Evolutionary conservation across 1,140 invertebrate species (phyloP).

Genomic region (Ylistrum balloti): DNA sequence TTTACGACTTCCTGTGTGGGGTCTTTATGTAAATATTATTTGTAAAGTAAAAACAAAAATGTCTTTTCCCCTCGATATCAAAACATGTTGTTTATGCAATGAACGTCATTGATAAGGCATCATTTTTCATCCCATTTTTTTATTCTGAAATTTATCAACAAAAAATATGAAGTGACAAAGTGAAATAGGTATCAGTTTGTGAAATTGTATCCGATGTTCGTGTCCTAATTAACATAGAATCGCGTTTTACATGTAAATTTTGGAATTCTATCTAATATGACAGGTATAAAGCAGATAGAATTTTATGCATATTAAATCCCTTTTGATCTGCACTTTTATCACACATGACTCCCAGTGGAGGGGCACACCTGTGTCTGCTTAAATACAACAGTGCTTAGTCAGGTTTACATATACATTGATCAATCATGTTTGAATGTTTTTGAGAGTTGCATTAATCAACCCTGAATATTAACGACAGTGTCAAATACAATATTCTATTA

Average conservation of each 20-base stretch:
- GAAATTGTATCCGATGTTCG: background rate
- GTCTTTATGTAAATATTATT: slow-evolving; percentile 28
- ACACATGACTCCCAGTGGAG: background rate
- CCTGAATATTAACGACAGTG: no score
- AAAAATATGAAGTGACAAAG: background rate
- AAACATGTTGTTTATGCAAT: background rate
- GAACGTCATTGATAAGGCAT: background rate
- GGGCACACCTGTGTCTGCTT: background rate
- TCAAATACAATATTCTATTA: no score
- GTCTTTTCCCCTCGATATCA: background rate
- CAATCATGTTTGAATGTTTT: no score
- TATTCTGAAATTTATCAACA: background rate
- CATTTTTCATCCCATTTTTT: background rate
- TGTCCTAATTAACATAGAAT: background rate
- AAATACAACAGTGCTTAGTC: no score
- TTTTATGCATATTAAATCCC: background rate
- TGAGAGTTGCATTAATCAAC: no score
- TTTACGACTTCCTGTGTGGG: slow-evolving; percentile 12
- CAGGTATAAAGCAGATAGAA: background rate
- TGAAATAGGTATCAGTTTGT: background rate
- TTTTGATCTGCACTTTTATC: background rate
- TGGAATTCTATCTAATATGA: background rate
- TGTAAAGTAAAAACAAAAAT: background rate
- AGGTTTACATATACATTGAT: no score
- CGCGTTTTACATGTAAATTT: background rate